Base-by-base conservation (phyloP, 2,797 vertebrate genomes). In the Pangasius krempfi region DNA sequence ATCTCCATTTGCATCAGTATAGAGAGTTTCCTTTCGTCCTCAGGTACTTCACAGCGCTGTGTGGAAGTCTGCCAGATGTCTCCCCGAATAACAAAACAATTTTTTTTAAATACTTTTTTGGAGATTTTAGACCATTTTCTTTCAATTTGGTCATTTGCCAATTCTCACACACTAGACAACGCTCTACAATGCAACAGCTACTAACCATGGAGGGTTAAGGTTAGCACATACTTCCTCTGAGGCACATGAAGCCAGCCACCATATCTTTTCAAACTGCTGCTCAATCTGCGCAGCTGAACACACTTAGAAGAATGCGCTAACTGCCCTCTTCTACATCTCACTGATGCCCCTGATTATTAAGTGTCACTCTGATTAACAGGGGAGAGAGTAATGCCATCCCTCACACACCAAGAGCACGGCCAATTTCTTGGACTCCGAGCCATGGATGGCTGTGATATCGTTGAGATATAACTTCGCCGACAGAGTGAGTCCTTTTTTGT, bases 21-120 rank as follows among this genome's bases (percentile, higher is more conserved):
- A 79, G 3, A 37, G 33, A 27, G 78, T 88, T 22, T 78, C 70
- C 70, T 64, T 18, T 30, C 40, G 12, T 86, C 20, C 4, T 52
- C 64, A 80, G 83, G 60, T 80, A 60, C 62, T 33, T 27, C 44
- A 18, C 88, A 81, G 64, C 52, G 52, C n/a, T 60, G 44, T 88
- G 84, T 78, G 64, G 58, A 81, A 73, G 75, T 60, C 20, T 73
- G 44, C 64, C 88, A 88, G 62, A 86, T 85, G 22, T 56, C 27
- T 80, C 1, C 44, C 56, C 16, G 20, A 44, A 79, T 79, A 78
- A 64, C 40, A 52, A 16, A 44, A 60, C 62, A 82, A 75, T 72
- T 64, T 47, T 82, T 22, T 68, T 33, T 30, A 85, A 68, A 30
- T 50, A 47, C 54, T 83, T 83, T 83, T 47, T 64, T 7, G 40